Base-by-base conservation (phyloP, 2,888 invertebrate species). In the Pediacus dermestoides region DNA sequence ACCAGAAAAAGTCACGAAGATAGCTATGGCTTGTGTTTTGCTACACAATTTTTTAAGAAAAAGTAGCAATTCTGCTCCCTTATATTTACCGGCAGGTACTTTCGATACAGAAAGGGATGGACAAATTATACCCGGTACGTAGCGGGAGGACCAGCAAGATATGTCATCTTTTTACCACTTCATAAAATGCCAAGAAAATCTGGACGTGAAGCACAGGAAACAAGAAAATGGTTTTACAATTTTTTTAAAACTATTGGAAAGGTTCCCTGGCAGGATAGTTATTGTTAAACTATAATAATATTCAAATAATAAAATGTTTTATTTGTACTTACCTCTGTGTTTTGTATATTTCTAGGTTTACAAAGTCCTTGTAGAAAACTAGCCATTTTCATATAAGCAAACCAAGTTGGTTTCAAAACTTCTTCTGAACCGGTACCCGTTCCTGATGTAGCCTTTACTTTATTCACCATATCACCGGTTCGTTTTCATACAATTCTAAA, bases 401-500 rank as follows among this genome's bases (percentile, higher is more conserved):
- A 40, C 31, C 40, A 37, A 9, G 6, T 36, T n/a, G 40, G 32
- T 23, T 27, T 36, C 15, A 14, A 40, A 2, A 34, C 39, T n/a
- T 40, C 36, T 9, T 30, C 36, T 11, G 12, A n/a, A 6, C 16
- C 15, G 16, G 21, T 30, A 10, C 25, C 34, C 11, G 8, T 16
- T 22, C 26, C 14, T 2, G 31, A 25, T 13, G 25, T 14, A 25
- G 22, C 25, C 11, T 30, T 30, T 15, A 30, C 7, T 30, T 4
- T 7, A 11, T 30, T 25, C 7, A 30, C 14, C 8, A 13, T 25
- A 74, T 50, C 16, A 65, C 50, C 48, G 63, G 64, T 51, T 74
- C 72, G 39, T 54, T 57, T 52, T 66, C 61, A 49, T 72, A 74
- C 1, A 68, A 55, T 36, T 70, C 67, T 42, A 74, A 47, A 55